Conservation (phyloP, 1,140 invertebrate species). For the Drosophila biarmipes region DNA sequence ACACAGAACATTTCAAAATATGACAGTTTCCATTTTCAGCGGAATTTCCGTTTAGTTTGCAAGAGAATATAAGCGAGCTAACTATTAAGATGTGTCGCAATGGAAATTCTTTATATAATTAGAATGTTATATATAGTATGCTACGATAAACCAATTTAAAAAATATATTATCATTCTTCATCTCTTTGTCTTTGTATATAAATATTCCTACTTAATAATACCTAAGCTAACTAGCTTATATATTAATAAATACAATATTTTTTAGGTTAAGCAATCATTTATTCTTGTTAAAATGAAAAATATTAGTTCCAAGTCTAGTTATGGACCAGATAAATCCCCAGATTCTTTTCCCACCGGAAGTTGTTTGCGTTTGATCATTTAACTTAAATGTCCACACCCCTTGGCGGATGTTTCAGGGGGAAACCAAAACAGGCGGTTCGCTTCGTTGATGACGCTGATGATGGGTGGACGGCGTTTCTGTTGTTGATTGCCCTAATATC, state of each 20-base stretch:
- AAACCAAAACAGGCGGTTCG: conserved; percentile 3
- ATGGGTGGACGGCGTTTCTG: neutral
- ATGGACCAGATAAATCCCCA: no score
- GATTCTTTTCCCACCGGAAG: no score
- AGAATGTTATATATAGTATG: neutral
- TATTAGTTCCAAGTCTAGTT: no score
- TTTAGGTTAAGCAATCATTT: no score
- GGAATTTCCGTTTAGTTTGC: conserved; percentile 38
- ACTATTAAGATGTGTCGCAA: neutral
- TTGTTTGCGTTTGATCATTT: neutral
- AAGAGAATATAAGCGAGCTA: neutral
- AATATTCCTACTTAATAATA: no score
- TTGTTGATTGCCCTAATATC: conserved; percentile 35
- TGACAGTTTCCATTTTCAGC: conserved; percentile 73
- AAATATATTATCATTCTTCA: no score
- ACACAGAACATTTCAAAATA: conserved; percentile 69
- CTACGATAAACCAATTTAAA: neutral
- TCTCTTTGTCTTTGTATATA: no score
- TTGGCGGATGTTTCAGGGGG: neutral
- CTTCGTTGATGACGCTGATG: neutral
- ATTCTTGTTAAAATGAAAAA: no score
- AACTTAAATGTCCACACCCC: neutral
- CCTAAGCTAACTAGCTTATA: no score
- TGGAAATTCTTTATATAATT: neutral
- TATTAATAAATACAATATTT: no score